Base-by-base conservation (phyloP, 2,888 invertebrate genomes). In the Ypsolopha sequella region DNA sequence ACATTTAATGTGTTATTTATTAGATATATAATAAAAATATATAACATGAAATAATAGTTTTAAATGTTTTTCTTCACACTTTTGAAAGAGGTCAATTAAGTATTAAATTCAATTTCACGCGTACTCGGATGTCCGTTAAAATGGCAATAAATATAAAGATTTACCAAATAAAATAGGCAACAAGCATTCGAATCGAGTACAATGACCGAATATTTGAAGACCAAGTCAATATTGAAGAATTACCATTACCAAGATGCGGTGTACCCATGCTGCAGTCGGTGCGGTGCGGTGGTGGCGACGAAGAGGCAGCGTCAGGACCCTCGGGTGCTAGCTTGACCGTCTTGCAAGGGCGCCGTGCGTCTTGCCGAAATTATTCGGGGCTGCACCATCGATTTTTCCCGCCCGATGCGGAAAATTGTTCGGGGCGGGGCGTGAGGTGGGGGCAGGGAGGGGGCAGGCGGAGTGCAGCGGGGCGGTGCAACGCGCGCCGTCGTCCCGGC, bases 321-420 rank as follows among this genome's bases (percentile, higher is more conserved):
- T 81, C 81, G 82, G 82, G 50, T 39, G 51, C 45, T 33, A 48
- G 44, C 49, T 47, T 46, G 48, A 44, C 45, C 41, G 44, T 10
- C 44, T 39, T 43, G 51, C 53, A 48, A 50, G 53, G 52, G 53
- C 82, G 84, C 85, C 85, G 81, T 84, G 84, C 84, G 85, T 85
- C 85, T 85, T 85, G 84, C 84, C 85, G 76, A 85, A 85, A 82
- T 84, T 81, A 84, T 85, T 85, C 80, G 85, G 84, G 79, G 80
- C 80, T 82, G 84, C 85, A 85, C 82, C 86, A 87, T 87, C 87
- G 87, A 87, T 87, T 86, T 85, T 86, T 86, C 85, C 85, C 80
- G 78, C 84, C 85, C 85, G 85, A 84, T 84, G 85, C 85, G 87
- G 80, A 85, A 86, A 87, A 86, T 84, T 81, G 73, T 78, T 80